Percentiles rank a stretch among this genome's conserved stretches.
Conservation (phyloP, 2,888 invertebrate genomes). For the Scaptomyza caliginosa region DNA sequence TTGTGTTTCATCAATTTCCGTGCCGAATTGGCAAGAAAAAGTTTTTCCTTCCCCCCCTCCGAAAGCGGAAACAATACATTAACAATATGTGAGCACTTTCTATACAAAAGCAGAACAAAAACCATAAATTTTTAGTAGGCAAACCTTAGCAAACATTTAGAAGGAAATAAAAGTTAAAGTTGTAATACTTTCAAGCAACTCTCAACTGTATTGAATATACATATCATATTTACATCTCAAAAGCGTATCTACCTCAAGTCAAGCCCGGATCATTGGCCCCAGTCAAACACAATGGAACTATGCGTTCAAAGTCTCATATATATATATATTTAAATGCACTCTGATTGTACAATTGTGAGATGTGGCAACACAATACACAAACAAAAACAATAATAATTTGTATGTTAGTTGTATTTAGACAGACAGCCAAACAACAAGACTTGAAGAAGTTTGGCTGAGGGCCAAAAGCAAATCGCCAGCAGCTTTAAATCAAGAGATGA, state of each 20-base stretch:
- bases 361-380: slow-evolving; percentile 52
- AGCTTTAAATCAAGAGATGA: neutral
- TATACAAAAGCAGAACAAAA: neutral
- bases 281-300: neutral
- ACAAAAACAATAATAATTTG: slow-evolving; percentile 5
- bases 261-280: neutral
- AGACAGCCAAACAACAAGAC: slow-evolving; percentile 14
- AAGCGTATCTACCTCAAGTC: neutral
- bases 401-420: slow-evolving; percentile 39
- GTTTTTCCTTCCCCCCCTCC: slow-evolving; percentile 18
- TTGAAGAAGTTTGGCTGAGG: slow-evolving; percentile 37
- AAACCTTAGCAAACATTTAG: too few relatives aligned
- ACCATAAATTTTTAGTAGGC: slow-evolving; percentile 1
- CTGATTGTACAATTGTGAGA: slow-evolving; percentile 52
- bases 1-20: slow-evolving; percentile 23
- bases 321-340: slow-evolving; percentile 47
- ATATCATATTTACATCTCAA: neutral
- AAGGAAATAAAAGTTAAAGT: neutral
- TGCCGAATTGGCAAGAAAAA: slow-evolving; percentile 44
- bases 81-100: neutral
- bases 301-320: slow-evolving; percentile 26
- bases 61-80: slow-evolving; percentile 41
- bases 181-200: neutral
- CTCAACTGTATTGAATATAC: neutral
- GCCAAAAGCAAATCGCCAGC: slow-evolving; percentile 41